Evolutionary conservation across 2,113 vertebrate genomes (phyloP).

Genomic region (Neofelis nebulosa): DNA sequence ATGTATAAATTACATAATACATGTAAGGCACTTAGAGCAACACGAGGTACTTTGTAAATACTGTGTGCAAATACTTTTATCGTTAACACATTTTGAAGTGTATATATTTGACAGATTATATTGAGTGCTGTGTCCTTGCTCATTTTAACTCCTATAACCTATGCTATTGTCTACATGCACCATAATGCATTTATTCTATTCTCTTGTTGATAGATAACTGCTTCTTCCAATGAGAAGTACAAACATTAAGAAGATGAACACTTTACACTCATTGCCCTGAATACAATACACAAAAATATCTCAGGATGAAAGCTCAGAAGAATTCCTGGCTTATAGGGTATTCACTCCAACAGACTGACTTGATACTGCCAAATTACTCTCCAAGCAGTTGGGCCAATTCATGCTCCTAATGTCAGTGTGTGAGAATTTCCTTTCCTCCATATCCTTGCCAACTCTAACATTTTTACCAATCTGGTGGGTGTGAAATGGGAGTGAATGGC

Average conservation of each 20-base stretch:
- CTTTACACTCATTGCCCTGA: neutral
- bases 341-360: slow-evolving; percentile 35
- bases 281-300: slow-evolving; percentile 5
- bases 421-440: slow-evolving; percentile 39
- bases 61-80: neutral
- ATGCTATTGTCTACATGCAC: neutral
- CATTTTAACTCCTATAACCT: neutral
- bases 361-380: slow-evolving; percentile 56
- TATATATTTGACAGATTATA: neutral
- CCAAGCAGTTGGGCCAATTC: slow-evolving; percentile 43
- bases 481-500: slow-evolving; percentile 44
- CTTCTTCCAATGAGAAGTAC: neutral
- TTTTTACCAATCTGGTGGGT: slow-evolving; percentile 52
- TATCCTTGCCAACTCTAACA: slow-evolving; percentile 7
- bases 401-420: slow-evolving; percentile 4
- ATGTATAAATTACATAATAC: neutral
- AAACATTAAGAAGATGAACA: slow-evolving; percentile 18
- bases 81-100: slow-evolving; percentile 7
- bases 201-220: neutral
- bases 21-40: neutral
- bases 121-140: neutral
- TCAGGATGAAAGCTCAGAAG: slow-evolving; percentile 35
- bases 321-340: neutral
- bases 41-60: neutral
- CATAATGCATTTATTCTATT: neutral